phyloP scores from a whole-genome alignment of 2,113 vertebrate genomes.

The Elephas maximus region DNA sequence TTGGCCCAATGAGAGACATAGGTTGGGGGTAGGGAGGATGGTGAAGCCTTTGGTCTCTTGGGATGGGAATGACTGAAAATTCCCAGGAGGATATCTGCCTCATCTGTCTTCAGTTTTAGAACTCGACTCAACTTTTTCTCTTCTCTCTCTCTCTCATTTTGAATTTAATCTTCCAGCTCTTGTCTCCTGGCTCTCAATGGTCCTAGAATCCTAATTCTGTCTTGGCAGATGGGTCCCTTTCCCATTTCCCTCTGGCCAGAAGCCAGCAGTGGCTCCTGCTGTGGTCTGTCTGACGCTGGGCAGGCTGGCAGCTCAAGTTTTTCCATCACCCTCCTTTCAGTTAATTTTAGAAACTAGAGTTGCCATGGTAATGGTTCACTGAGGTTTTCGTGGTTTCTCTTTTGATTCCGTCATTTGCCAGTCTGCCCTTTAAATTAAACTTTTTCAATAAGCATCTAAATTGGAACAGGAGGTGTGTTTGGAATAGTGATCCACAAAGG shows the following conservation, averaged over 20 bases:
- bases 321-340: conserved; percentile 74
- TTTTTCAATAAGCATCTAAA: conserved; percentile 73
- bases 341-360: conserved; percentile 88
- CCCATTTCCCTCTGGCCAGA: conserved; percentile 68
- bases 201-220: not conserved
- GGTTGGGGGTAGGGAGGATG: accelerated
- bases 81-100: not conserved
- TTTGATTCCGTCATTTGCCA: conserved; percentile 86
- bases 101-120: not conserved
- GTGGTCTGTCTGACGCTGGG: conserved; percentile 59
- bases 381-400: conserved; percentile 79
- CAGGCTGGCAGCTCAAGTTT: conserved; percentile 72
- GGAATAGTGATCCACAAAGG: conserved; percentile 74
- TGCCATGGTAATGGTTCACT: conserved; percentile 85
- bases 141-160: not conserved
- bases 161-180: not conserved
- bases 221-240: not conserved
- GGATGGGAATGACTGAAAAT: not conserved
- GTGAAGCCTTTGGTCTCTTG: not conserved
- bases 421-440: conserved; percentile 82
- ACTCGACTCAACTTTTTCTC: too few relatives aligned
- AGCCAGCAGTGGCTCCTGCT: conserved; percentile 68
- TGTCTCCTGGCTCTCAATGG: not conserved
- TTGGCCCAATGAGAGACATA: not conserved
- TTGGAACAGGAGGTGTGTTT: conserved; percentile 66